Base-by-base conservation (phyloP, 37 sponge, comb jelly and placozoan genomes). In the Halisarca cf. caerulea region DNA sequence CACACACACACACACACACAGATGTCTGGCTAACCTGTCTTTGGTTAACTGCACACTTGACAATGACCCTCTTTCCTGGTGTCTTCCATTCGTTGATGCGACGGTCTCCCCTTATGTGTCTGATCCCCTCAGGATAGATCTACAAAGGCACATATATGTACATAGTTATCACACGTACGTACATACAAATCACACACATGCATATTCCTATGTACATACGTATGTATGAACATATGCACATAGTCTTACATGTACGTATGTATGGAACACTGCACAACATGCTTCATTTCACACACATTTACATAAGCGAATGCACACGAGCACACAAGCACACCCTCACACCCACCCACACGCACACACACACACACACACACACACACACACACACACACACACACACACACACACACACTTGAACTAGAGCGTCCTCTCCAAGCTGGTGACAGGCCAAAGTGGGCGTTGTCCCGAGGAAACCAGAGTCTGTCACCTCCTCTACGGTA, bases 401-500 rank as follows among this genome's bases (percentile, higher is more conserved):
- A 36, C 30, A 41, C 75, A 73, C 20, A 25, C 85, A 14, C 44
- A 95, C 96, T 91, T 99, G 99, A 0, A 99, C 81, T 7, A 99
- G 87, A 11, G 99, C 97, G 70, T 99, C 97, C 0, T 99, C 98
- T 32, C 99, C 99, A 3, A 99, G 89, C 45, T 91, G 86, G 38
- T 89, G 91, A 78, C 97, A 96, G 20, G 93, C 85, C 24, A 99
- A 64, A 24, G 99, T 99, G 47, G 99, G 99, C 21, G 97, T 92
- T 45, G 97, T 99, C 18, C 99, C 99, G 9, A 99, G 87, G 88
- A 96, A 99, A 20, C 99, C 99, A 18, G 95, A 92, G 70, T 99
- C 97, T 0, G 99, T 96, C 1, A 99, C 97, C 75, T 99, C 99
- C 81, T 99, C 99, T 0, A 99, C 99, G 0, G 97, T 99, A 83